Base-by-base conservation (phyloP, 2,888 invertebrate genomes). In the Melinopterus prodromus region DNA sequence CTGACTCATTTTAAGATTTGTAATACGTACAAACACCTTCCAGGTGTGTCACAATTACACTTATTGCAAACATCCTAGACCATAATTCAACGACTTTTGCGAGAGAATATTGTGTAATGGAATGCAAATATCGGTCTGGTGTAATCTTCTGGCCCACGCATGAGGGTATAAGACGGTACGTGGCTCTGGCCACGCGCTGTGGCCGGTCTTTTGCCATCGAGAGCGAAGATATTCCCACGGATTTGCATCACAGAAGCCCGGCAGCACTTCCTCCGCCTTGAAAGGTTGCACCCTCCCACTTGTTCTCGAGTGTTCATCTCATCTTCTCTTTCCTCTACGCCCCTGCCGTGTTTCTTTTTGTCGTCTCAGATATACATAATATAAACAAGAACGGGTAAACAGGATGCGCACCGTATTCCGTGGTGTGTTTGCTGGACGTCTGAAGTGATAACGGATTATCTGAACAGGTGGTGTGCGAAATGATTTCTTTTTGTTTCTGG, bases 271-370 rank as follows among this genome's bases (percentile, higher is more conserved):
- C 53, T 53, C 53, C 53, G 53, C 12, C 53, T 53, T 53, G 53
- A 53, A 53, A 53, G 53, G 53, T 53, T 53, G 53, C 53, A 53
- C 53, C 53, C 53, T 53, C 53, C 53, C 53, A 53, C 53, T 53
- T 53, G 9, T 9, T 53, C 5, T 53, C 53, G 5, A 53, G 53
- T 53, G 53, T 7, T 53, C 53, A 12, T 53, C 26, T 53, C 53
- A 7, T 53, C 53, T 53, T 38, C 53, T 53, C 38, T 9, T 53
- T 9, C 53, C 5, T 12, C 53, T 53, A 53, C 53, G 53, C 12
- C 53, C 53, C 53, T 12, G 53, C 53, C 5, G 1, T 53, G 7
- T 6, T 53, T 53, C 53, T 7, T 7, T 53, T 12, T 53, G 7
- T 53, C 53, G 53, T 53, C 53, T 9, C 53, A 7, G 53, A 53